phyloP scores from a whole-genome alignment of 2,888 invertebrate genomes.

The Brenthis hecate region DNA sequence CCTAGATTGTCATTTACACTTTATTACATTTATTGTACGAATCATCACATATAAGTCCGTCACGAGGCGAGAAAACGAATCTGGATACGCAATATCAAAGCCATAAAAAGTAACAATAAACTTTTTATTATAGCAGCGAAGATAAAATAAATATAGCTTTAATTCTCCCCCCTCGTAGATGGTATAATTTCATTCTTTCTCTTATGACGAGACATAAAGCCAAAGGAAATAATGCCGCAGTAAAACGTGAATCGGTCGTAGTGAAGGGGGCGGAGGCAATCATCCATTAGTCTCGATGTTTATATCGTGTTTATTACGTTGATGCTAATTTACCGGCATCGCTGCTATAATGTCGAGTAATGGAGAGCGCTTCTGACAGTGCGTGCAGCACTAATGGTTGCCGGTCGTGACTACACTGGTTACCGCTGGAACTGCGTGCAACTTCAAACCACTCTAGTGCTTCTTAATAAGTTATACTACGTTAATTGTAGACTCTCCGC shows the following conservation, averaged over 20 bases:
- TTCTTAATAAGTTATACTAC: slow-evolving; percentile 57
- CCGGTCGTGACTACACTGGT: slow-evolving; percentile 44
- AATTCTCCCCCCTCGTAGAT: slow-evolving; percentile 51
- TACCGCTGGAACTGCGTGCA: slow-evolving; percentile 48
- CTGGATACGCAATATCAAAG: slow-evolving; percentile 55
- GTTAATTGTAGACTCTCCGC: slow-evolving; percentile 53
- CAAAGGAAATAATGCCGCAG: slow-evolving; percentile 43
- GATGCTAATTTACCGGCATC: slow-evolving; percentile 64
- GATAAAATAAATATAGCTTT: slow-evolving; percentile 67
- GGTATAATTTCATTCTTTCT: slow-evolving; percentile 48
- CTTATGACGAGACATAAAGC: slow-evolving; percentile 49
- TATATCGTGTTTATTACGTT: slow-evolving; percentile 71
- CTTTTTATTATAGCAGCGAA: slow-evolving; percentile 62
- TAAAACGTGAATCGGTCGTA: slow-evolving; percentile 36
- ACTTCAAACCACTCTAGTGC: slow-evolving; percentile 53
- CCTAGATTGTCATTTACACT: slow-evolving; percentile 20
- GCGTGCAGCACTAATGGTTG: slow-evolving; percentile 47
- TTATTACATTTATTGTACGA: slow-evolving; percentile 20
- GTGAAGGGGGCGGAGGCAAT: slow-evolving; percentile 51
- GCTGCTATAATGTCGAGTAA: slow-evolving; percentile 56
- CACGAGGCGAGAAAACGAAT: slow-evolving; percentile 31
- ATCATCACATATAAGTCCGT: slow-evolving; percentile 16
- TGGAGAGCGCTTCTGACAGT: slow-evolving; percentile 48
- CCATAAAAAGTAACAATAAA: slow-evolving; percentile 71
- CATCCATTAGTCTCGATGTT: slow-evolving; percentile 76